Conservation (phyloP, 2,797 vertebrate genomes). For the Chelidonichthys spinosus region DNA sequence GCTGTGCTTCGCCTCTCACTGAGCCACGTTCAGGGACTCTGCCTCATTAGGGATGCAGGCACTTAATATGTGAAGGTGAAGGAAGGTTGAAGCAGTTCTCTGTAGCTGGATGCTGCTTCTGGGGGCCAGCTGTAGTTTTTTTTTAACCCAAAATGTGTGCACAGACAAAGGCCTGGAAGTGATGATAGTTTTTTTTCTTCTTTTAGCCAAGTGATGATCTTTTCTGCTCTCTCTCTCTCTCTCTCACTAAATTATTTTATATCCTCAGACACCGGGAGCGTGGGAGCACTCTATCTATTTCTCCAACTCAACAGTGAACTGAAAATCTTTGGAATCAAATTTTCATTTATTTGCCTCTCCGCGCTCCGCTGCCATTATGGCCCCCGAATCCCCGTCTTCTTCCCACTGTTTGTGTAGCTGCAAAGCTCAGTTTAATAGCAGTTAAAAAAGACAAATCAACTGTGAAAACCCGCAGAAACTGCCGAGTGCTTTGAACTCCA, state of each 20-base stretch:
- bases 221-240: constrained; percentile 26
- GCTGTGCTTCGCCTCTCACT: constrained; percentile 24
- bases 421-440: constrained; percentile 15
- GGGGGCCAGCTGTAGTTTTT: constrained; percentile 45
- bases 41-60: constrained; percentile 43
- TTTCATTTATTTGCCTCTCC: constrained; percentile 35
- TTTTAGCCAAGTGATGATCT: constrained; percentile 49
- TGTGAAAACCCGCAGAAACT: constrained; percentile 38
- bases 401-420: constrained; percentile 16
- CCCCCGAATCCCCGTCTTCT: background rate
- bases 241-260: constrained; percentile 48
- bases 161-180: constrained; percentile 31
- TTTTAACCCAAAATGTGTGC: constrained; percentile 44
- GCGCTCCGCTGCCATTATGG: constrained; percentile 28
- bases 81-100: constrained; percentile 41
- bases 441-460: constrained; percentile 40
- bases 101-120: constrained; percentile 32
- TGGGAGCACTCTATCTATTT: constrained; percentile 19
- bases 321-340: constrained; percentile 42
- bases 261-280: constrained; percentile 28
- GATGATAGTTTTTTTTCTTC: constrained; percentile 45
- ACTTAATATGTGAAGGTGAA: constrained; percentile 46
- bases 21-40: constrained; percentile 35
- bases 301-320: constrained; percentile 6
- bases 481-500: constrained; percentile 35